Base-by-base conservation (phyloP, 1,140 invertebrate species). In the Sycophila sp. region DNA sequence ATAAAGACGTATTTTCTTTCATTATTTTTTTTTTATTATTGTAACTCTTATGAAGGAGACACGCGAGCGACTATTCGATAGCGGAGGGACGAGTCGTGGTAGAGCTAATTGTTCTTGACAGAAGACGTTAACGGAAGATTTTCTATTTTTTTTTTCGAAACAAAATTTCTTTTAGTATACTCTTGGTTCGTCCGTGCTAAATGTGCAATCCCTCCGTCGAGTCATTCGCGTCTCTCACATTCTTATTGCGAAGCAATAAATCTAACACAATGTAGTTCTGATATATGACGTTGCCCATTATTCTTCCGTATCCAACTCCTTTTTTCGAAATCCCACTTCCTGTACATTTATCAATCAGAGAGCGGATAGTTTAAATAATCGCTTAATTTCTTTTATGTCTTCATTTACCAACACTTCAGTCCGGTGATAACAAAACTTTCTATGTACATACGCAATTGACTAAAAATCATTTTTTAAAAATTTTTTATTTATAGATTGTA, bases 351-450 rank as follows among this genome's bases (percentile, higher is more conserved):
- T n/a, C n/a, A n/a, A n/a, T n/a, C 49, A 69, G 51, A 34, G 38
- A 47, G 15, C 56, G 36, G 17, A 55, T 24, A 53, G n/a, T 17
- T 28, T 49, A 53, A 65, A 56, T 17, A 45, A 69, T 55, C 55
- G 47, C 19, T 38, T 24, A 56, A 36, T 15, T 64, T 71, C 30
- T 28, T 42, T 55, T 19, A 32, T 60, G 26, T 38, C 53, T 55
- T 53, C 19, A 11, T 19, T 55, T 36, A 56, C 22, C 62, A 72
- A 78, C 56, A 42, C 73, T 78, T 76, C 70, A 78, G 71, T 76
- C 72, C 68, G 73, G 71, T 40, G 68, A 72, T 71, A 74, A 77
- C 65, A 77, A 67, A 71, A 71, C 7, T 56, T 59, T 56, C 60
- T 71, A 71, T 65, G 19, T 71, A 74, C 66, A 74, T 60, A 63